Conservation (phyloP, 2,888 invertebrate genomes). For the Drosophila aldrichi region DNA sequence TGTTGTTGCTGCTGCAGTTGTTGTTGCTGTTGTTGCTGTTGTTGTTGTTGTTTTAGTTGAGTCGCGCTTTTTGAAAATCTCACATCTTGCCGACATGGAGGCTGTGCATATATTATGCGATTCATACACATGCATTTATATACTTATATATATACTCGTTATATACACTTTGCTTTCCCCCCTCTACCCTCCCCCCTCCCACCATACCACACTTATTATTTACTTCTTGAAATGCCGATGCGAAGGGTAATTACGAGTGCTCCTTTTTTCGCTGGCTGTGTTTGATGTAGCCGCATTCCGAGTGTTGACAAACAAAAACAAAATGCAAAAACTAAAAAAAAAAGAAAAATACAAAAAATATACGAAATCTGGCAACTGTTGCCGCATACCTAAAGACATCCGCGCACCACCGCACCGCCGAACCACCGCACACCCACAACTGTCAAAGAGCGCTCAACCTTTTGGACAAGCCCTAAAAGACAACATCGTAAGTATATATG, state of each 20-base stretch:
- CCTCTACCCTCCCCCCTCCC: background rate
- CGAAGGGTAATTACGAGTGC: constrained; percentile 63
- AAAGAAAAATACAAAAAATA: constrained; percentile 1
- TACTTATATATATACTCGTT: constrained; percentile 1
- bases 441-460: constrained; percentile 35
- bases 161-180: background rate
- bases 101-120: constrained; percentile 49
- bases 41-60: constrained; percentile 3
- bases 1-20: constrained; percentile 20
- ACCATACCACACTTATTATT: constrained; percentile 29
- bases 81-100: constrained; percentile 71
- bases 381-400: constrained; percentile 26
- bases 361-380: constrained; percentile 47
- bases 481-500: background rate
- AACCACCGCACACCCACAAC: constrained; percentile 21
- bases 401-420: constrained; percentile 4
- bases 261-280: constrained; percentile 44
- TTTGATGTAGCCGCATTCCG: constrained; percentile 57
- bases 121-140: constrained; percentile 3
- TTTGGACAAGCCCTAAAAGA: constrained; percentile 48
- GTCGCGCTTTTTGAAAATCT: constrained; percentile 48
- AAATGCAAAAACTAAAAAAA: constrained; percentile 2
- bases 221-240: constrained; percentile 58
- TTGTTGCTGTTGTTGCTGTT: constrained; percentile 9
- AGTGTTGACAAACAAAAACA: constrained; percentile 19